A percentile compares a stretch with the other conserved stretches of the same genome.
Conservation (phyloP, 1,140 invertebrate genomes). For the Steinernema feltiae region DNA sequence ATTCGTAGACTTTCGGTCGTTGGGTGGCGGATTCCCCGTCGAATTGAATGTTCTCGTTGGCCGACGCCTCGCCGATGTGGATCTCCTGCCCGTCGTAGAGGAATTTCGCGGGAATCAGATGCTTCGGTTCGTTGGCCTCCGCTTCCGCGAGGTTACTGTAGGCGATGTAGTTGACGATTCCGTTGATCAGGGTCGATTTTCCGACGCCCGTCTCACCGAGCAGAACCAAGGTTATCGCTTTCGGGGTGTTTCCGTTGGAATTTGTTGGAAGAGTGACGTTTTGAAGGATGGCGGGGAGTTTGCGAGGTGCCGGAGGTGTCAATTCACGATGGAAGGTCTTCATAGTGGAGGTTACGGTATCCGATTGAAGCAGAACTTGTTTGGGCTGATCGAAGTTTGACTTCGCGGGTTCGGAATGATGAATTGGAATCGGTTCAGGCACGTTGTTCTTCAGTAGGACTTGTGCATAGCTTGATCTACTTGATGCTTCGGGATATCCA, state of each 20-base stretch:
- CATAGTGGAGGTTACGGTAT: no score
- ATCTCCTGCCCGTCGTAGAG: background rate
- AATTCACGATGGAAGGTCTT: no score
- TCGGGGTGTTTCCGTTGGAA: background rate
- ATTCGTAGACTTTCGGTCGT: slow-evolving; percentile 12
- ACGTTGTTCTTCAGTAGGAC: no score
- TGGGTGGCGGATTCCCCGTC: slow-evolving; percentile 30
- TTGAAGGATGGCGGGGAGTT: background rate
- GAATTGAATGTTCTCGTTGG: background rate
- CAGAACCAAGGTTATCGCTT: background rate
- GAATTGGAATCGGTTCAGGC: no score
- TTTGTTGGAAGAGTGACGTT: background rate
- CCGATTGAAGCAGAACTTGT: no score
- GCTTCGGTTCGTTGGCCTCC: background rate
- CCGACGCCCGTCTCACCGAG: background rate
- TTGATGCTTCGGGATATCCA: no score
- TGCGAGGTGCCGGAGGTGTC: no score
- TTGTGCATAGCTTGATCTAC: no score
- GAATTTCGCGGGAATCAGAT: background rate
- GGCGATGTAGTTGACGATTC: background rate
- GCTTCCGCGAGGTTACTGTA: background rate
- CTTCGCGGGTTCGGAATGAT: no score
- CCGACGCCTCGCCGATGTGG: background rate
- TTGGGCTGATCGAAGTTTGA: no score
- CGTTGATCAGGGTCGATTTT: background rate